These are phyloP conservation scores for Tragelaphus eurycerus DNA, from an alignment of 2,797 vertebrate species.

Conservation along the genomic window DNA sequence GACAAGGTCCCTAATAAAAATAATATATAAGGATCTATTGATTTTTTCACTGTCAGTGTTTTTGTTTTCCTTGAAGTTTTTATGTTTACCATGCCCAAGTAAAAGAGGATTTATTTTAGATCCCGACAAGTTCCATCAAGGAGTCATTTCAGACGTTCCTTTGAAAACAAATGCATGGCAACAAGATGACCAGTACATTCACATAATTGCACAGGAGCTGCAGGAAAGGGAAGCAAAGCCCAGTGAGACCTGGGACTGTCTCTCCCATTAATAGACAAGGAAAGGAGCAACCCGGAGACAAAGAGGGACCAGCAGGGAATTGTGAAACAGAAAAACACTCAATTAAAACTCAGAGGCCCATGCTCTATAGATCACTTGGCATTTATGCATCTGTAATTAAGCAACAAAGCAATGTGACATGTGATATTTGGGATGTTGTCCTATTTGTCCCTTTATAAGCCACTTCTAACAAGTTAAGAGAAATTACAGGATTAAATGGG, in stretches of 20 bases:
- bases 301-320: not conserved
- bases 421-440: conserved; percentile 42
- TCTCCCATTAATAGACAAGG: not conserved
- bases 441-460: not conserved
- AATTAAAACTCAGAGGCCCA: conserved; percentile 34
- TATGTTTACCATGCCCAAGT: conserved; percentile 38
- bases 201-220: not conserved
- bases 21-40: conserved; percentile 69
- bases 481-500: not conserved
- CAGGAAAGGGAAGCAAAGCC: not conserved
- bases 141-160: conserved; percentile 28
- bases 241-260: not conserved
- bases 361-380: not conserved
- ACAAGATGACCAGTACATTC: not conserved
- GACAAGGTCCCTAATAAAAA: conserved; percentile 68
- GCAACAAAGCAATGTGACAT: conserved; percentile 18
- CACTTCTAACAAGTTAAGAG: not conserved
- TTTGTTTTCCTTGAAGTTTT: conserved; percentile 57
- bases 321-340: not conserved
- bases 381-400: conserved; percentile 46
- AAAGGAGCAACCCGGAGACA: not conserved
- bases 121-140: conserved; percentile 11
- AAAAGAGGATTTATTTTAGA: conserved; percentile 36
- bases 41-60: conserved; percentile 41
- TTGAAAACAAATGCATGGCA: conserved; percentile 28